Percentiles rank a stretch among this genome's conserved stretches.
These are phyloP conservation scores for Ecliptopera silaceata DNA, from an alignment of 2,888 invertebrate species.

Conservation along the genomic window DNA sequence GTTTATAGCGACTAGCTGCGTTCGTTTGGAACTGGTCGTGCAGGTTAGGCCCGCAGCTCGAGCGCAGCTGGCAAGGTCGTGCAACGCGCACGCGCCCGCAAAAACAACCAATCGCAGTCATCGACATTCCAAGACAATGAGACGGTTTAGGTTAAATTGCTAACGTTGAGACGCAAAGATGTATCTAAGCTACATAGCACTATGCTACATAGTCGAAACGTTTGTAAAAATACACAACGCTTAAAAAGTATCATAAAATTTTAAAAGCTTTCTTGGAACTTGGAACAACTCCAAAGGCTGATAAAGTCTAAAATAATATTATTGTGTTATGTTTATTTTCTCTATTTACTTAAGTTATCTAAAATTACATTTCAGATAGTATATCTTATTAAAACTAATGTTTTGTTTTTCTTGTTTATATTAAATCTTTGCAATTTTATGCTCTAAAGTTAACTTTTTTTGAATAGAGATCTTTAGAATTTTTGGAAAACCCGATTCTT, in stretches of 20 bases:
- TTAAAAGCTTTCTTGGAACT: constrained; percentile 38
- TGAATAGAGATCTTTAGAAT: no score
- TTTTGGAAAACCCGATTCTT: no score
- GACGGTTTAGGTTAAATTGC: constrained; percentile 50
- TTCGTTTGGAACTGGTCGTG: constrained; percentile 65
- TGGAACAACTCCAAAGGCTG: constrained; percentile 40
- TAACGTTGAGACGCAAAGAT: constrained; percentile 14
- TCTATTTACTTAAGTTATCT: no score
- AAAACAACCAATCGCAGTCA: constrained; percentile 64
- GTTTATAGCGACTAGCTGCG: constrained; percentile 60
- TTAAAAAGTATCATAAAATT: constrained; percentile 28
- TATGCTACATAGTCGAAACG: constrained; percentile 5
- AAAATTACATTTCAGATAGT: no score
- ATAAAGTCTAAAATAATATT: constrained; percentile 16
- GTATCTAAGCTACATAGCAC: constrained; percentile 21
- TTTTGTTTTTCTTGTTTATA: no score
- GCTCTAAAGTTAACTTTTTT: no score
- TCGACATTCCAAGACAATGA: constrained; percentile 61
- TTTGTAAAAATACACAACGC: constrained; percentile 16
- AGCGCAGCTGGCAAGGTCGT: constrained; percentile 76
- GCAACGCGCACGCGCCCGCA: constrained; percentile 61
- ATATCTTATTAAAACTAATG: no score
- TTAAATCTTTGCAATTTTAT: no score
- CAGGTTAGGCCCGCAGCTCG: constrained; percentile 61
- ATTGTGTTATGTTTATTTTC: neutral